phyloP scores from a whole-genome alignment of 2,888 invertebrate genomes.

The Rosalia funebris region DNA sequence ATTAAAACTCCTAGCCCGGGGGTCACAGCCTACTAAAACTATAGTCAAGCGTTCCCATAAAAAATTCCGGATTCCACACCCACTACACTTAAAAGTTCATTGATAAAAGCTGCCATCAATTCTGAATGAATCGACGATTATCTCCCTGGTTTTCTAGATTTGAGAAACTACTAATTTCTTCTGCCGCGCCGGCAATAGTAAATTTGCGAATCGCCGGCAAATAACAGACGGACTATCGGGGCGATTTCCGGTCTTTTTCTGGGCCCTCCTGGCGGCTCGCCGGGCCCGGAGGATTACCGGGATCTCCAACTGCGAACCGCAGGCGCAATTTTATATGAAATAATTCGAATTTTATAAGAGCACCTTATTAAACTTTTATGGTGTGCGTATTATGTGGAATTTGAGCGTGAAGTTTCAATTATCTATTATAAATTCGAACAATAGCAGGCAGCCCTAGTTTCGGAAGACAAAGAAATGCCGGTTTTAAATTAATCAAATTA shows the following conservation, averaged over 20 bases:
- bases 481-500: conserved; percentile 17
- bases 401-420: conserved; percentile 23
- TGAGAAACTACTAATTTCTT: conserved; percentile 38
- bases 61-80: conserved; percentile 37
- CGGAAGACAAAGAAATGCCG: conserved; percentile 7
- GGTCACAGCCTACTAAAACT: conserved; percentile 10
- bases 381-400: conserved; percentile 6
- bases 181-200: conserved; percentile 32
- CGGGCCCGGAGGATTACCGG: not conserved
- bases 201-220: conserved; percentile 31
- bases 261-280: conserved; percentile 1
- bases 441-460: conserved; percentile 1
- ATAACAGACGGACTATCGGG: conserved; percentile 21
- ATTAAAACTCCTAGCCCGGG: conserved; percentile 1
- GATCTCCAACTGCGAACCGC: conserved; percentile 10
- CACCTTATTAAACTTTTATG: conserved; percentile 11
- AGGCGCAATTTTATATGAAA: conserved; percentile 11
- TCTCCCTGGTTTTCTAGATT: conserved; percentile 37
- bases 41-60: conserved; percentile 7
- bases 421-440: conserved; percentile 10
- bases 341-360: conserved; percentile 13
- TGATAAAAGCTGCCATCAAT: conserved; percentile 42
- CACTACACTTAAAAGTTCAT: conserved; percentile 47
- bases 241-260: conserved; percentile 35
- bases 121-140: conserved; percentile 44